Percentiles rank a stretch among this genome's conserved stretches.
Conservation (phyloP, 2,797 vertebrate species). For the Taeniopygia guttata region DNA sequence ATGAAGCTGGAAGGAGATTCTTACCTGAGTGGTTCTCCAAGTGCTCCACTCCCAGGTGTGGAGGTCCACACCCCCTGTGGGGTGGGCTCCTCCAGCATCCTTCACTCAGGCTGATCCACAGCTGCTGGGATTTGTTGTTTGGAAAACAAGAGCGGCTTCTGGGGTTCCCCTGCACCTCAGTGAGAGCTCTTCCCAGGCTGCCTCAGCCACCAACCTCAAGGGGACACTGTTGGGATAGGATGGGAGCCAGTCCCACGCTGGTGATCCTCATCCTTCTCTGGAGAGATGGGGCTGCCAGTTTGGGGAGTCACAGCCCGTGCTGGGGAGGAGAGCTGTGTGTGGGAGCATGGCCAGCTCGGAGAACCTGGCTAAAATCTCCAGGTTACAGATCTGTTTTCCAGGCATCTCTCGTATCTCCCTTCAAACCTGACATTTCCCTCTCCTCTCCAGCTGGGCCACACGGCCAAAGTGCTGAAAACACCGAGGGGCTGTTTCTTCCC, state of each 20-base stretch:
- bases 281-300: background rate
- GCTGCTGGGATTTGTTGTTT: background rate
- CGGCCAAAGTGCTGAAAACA: background rate
- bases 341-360: fast-evolving
- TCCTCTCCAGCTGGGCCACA: background rate
- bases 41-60: fast-evolving
- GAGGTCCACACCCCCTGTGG: background rate
- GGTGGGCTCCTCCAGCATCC: background rate
- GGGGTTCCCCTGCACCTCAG: background rate
- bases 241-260: background rate
- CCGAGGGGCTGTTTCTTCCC: background rate
- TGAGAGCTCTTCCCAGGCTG: background rate
- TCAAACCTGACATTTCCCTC: background rate
- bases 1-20: background rate
- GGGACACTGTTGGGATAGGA: slow-evolving; percentile 47
- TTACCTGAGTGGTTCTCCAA: fast-evolving
- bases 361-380: background rate
- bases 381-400: background rate
- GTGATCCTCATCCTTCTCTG: background rate
- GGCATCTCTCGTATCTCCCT: background rate
- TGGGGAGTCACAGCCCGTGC: background rate
- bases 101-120: background rate
- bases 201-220: slow-evolving; percentile 31
- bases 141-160: background rate
- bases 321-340: background rate